Evolutionary conservation across 2,888 invertebrate genomes (phyloP).

Genomic region (Amphipoea lucens): DNA sequence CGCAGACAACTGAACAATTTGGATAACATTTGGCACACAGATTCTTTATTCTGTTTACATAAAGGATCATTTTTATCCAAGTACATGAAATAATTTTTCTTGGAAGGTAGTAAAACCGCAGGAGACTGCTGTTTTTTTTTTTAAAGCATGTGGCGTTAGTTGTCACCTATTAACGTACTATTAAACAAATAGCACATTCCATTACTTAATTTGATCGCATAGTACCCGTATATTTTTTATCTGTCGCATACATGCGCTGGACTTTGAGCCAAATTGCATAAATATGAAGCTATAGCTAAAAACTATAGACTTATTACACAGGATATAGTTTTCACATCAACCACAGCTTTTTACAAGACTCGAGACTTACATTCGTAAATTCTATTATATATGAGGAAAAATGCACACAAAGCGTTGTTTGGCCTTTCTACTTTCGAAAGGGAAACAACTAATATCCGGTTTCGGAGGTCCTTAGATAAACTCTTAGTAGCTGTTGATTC

Average conservation of each 20-base stretch:
- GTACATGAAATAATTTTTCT: not conserved
- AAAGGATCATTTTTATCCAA: not conserved
- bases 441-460: not conserved
- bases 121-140: not conserved
- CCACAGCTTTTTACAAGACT: not conserved
- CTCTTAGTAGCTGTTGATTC: not conserved
- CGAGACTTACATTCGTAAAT: not conserved
- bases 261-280: slow-evolving; percentile 7
- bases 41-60: not conserved
- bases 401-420: slow-evolving; percentile 39
- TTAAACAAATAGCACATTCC: not conserved
- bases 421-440: not conserved
- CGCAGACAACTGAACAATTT: not conserved
- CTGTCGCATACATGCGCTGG: not conserved
- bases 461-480: not conserved
- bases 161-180: not conserved
- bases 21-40: not conserved
- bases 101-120: not conserved
- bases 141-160: no score
- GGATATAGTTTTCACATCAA: not conserved
- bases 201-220: slow-evolving; percentile 20
- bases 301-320: not conserved
- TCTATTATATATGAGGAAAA: slow-evolving; percentile 11
- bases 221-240: not conserved
- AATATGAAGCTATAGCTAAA: not conserved